phyloP scores from a whole-genome alignment of 2,113 vertebrate genomes.

The Antechinus flavipes region DNA sequence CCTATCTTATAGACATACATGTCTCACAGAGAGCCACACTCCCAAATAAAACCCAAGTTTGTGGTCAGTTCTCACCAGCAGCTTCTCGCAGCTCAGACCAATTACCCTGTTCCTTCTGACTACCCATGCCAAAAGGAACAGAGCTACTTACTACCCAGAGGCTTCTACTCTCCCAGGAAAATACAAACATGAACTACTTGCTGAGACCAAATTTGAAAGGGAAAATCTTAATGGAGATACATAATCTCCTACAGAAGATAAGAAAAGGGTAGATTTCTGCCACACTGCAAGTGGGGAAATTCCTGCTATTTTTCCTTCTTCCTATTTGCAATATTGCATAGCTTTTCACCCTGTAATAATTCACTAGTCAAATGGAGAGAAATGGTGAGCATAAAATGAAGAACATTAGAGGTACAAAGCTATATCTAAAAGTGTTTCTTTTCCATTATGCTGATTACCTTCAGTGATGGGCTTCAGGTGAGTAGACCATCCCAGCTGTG shows the following conservation, averaged over 20 bases:
- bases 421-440: not conserved
- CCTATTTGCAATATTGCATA: not conserved
- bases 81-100: not conserved
- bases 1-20: not conserved
- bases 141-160: not conserved
- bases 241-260: not conserved
- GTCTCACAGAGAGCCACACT: not conserved
- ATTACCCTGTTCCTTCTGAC: not conserved
- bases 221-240: not conserved
- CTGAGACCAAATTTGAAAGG: not conserved
- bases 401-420: not conserved
- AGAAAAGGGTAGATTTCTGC: not conserved
- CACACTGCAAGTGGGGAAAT: not conserved
- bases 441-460: not conserved
- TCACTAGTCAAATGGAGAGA: not conserved
- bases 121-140: not conserved
- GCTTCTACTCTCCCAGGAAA: not conserved
- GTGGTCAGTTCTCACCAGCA: not conserved
- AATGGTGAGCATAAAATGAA: not conserved
- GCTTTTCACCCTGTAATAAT: not conserved
- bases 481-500: not conserved
- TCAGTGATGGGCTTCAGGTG: not conserved
- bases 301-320: not conserved
- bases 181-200: not conserved
- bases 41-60: not conserved